A percentile compares a stretch with the other conserved stretches of the same genome.
phyloP scores from a whole-genome alignment of 1,140 invertebrate species.

The Zaprionus gabonicus region DNA sequence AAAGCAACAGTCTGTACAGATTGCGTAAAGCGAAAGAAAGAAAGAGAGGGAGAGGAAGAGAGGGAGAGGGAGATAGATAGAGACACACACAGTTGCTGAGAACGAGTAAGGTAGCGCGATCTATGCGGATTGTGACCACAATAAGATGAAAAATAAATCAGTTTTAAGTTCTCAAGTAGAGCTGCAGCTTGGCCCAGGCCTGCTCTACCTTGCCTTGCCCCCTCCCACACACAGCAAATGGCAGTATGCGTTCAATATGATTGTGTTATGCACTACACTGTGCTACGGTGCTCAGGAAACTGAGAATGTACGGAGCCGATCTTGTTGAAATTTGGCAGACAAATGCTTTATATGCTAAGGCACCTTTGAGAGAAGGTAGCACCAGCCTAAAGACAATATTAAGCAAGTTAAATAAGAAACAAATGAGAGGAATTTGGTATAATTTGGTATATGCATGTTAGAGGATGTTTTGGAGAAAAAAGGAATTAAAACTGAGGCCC shows the following conservation, averaged over 20 bases:
- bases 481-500: too few species aligned
- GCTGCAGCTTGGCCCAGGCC: background rate
- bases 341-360: background rate
- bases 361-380: too few species aligned
- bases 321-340: background rate
- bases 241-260: background rate
- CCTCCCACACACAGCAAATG: background rate
- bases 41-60: background rate
- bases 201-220: background rate
- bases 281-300: background rate
- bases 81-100: background rate
- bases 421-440: too few species aligned
- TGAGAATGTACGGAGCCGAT: background rate
- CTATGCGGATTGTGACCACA: slow-evolving; percentile 20
- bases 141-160: slow-evolving; percentile 70
- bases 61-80: background rate
- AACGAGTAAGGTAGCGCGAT: slow-evolving; percentile 24
- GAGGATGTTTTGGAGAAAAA: too few species aligned
- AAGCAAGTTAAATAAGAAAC: too few species aligned
- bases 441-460: too few species aligned
- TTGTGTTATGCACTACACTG: background rate
- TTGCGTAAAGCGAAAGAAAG: background rate
- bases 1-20: slow-evolving; percentile 13
- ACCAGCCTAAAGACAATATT: too few species aligned
- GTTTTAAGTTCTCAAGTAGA: slow-evolving; percentile 53